Base-by-base conservation (phyloP, 1,140 invertebrate species). In the Apocrypta bakeri region DNA sequence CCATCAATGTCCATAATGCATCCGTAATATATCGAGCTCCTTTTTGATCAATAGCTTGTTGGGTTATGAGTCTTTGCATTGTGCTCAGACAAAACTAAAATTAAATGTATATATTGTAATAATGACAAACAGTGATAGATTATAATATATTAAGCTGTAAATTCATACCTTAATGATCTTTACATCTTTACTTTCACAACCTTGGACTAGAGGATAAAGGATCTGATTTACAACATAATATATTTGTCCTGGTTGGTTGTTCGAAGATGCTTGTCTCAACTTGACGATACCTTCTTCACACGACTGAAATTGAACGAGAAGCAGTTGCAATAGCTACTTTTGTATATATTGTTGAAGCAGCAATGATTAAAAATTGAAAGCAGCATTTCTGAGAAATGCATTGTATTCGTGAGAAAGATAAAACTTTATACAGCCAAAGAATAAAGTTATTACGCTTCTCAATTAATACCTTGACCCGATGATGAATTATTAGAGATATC, bases 121-220 rank as follows among this genome's bases (percentile, higher is more conserved):
- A 66, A 79, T 40, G 68, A 81, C 66, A 82, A 78, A 61, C 48
- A 71, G 0, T n/a, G n/a, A 6, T 56, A 21, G 48, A 56, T 0
- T 56, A 21, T 56, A n/a, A 21, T 21, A 81, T 75, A 33, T 78
- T n/a, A n/a, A 8, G 24, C 4, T 81, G 78, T 63, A 64, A 33
- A 73, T 37, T 40, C 72, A 84, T 91, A 97, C 96, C 94, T 97
- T 97, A 61, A 99, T 97, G 85, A 99, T 96, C 94, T 99, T 99
- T 29, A 97, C 94, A 93, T 98, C 98, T 93, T 98, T 99, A 27
- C 98, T 98, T 89, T 99, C 98, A 94, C 98, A 99, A 88, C 98
- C 98, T 93, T 99, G 96, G 73, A 99, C 97, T 86, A 99, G 93
- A n/a, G 98, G 98, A 92, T 98, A 98, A 27, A 99, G 93, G 86